A percentile compares a stretch with the other conserved stretches of the same genome.
phyloP scores from a whole-genome alignment of 2,797 vertebrate genomes.

The Propithecus perrieri region DNA sequence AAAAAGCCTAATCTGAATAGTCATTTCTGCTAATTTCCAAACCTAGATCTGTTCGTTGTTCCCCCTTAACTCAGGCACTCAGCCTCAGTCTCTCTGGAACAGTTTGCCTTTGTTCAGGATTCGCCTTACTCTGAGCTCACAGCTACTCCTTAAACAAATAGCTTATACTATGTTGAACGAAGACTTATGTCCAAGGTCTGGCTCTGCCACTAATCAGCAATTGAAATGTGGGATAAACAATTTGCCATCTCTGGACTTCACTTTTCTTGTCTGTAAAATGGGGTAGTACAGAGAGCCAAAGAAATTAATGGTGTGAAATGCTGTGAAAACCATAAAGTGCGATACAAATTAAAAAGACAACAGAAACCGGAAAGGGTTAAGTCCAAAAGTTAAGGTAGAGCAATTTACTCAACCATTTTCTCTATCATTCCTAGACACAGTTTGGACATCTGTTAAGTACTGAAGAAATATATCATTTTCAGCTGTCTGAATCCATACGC shows the following conservation, averaged over 20 bases:
- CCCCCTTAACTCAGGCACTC: not conserved
- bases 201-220: not conserved
- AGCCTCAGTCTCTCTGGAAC: not conserved
- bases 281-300: not conserved
- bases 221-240: not conserved
- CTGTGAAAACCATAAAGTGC: not conserved
- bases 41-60: not conserved
- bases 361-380: slow-evolving; percentile 39
- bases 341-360: not conserved
- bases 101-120: not conserved
- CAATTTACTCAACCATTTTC: slow-evolving; percentile 47
- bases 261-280: slow-evolving; percentile 27
- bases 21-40: not conserved
- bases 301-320: not conserved
- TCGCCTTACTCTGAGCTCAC: not conserved
- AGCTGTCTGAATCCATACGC: slow-evolving; percentile 63
- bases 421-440: slow-evolving; percentile 28
- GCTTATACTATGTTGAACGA: not conserved
- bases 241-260: not conserved
- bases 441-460: slow-evolving; percentile 64
- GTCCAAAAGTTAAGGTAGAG: slow-evolving; percentile 9
- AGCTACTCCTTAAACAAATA: not conserved
- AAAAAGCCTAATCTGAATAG: not conserved
- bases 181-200: not conserved
- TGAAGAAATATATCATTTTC: slow-evolving; percentile 75